These are phyloP conservation scores for Acanthiza pusilla DNA, from an alignment of 2,797 vertebrate species.

Conservation along the genomic window DNA sequence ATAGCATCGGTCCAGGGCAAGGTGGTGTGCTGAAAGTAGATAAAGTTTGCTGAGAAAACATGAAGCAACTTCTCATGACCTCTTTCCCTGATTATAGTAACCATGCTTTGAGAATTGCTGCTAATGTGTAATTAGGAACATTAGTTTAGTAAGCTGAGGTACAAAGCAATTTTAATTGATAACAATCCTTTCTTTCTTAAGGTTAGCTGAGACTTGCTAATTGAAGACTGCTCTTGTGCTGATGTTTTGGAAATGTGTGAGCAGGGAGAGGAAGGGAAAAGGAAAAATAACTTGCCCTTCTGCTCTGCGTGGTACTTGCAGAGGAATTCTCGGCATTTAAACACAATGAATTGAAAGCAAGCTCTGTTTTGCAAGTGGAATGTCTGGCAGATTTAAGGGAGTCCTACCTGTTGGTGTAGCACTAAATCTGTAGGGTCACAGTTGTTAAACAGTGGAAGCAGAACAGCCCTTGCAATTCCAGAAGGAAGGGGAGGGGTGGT, in stretches of 20 bases:
- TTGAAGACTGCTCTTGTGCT: not conserved
- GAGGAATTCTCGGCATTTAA: not conserved
- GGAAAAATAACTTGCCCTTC: not conserved
- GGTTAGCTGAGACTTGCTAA: not conserved
- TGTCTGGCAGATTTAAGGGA: not conserved
- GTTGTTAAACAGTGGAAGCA: not conserved
- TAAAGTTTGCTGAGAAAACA: not conserved
- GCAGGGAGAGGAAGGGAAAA: not conserved
- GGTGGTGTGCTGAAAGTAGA: not conserved
- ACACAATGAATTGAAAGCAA: not conserved
- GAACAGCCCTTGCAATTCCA: not conserved
- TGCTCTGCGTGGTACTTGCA: not conserved
- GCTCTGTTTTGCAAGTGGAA: not conserved
- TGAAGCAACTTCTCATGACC: not conserved
- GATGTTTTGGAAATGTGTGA: not conserved
- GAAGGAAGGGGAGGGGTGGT: not conserved
- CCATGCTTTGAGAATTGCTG: fast-evolving
- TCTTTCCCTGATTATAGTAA: not conserved
- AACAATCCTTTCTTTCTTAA: not conserved
- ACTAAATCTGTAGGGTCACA: not conserved
- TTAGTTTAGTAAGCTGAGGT: not conserved
- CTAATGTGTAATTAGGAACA: not conserved
- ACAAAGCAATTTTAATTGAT: not conserved
- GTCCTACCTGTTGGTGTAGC: not conserved
- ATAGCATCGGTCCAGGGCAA: not conserved